Conservation (phyloP, 1,140 invertebrate species). For the Dreissena rostriformis region DNA sequence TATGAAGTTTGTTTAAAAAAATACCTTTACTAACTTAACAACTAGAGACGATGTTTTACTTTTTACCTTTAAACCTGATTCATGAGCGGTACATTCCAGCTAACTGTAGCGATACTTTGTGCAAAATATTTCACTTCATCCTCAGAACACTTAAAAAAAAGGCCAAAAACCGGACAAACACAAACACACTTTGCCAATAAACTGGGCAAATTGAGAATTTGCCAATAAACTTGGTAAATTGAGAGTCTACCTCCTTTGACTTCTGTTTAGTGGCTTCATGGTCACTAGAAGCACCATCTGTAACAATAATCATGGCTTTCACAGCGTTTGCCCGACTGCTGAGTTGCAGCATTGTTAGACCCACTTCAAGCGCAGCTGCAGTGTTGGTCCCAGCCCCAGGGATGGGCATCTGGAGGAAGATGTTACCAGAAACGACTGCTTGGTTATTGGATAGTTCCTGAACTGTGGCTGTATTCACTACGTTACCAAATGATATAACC, state of each 20-base stretch:
- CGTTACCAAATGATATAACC: constrained; percentile 1
- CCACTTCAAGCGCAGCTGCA: background rate
- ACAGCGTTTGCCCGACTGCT: background rate
- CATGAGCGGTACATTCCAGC: too few species aligned
- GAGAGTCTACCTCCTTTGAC: constrained; percentile 1
- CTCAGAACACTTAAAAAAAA: too few species aligned
- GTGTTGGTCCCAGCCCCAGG: background rate
- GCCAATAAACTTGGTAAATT: too few species aligned
- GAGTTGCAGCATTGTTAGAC: background rate
- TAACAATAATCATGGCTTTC: background rate
- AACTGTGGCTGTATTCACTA: background rate
- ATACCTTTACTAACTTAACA: too few species aligned
- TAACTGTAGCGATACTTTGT: too few species aligned
- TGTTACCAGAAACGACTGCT: background rate
- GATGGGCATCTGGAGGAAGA: background rate
- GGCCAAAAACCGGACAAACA: too few species aligned
- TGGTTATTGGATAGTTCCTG: background rate
- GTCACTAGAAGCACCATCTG: constrained; percentile 11
- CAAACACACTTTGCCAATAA: too few species aligned
- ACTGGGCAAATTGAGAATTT: too few species aligned
- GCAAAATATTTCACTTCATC: too few species aligned
- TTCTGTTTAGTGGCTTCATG: background rate
- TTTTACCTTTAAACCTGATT: too few species aligned
- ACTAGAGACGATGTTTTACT: too few species aligned
- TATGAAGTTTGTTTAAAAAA: too few species aligned